Conservation (phyloP, 2,113 vertebrate species). For the Anthoscopus minutus region DNA sequence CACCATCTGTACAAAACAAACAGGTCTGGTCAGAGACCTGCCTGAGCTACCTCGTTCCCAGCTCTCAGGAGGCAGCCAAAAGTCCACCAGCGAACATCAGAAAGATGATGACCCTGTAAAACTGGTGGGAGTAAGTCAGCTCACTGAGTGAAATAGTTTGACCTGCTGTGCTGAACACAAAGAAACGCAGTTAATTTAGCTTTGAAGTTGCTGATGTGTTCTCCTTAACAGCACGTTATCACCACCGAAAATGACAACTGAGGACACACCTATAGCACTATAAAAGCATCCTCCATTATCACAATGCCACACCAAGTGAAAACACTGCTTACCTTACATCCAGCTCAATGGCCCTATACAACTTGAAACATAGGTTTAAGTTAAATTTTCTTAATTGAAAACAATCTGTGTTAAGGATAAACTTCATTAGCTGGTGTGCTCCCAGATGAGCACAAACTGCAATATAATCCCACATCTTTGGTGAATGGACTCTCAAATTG, state of each 20-base stretch:
- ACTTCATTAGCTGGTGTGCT: neutral
- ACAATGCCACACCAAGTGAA: neutral
- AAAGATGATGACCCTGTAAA: neutral
- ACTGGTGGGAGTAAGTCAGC: neutral
- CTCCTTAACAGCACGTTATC: neutral
- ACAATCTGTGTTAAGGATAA: neutral
- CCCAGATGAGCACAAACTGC: neutral
- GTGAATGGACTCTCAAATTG: neutral
- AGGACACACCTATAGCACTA: neutral
- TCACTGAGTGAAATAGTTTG: neutral
- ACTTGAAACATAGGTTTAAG: neutral
- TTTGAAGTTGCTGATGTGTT: neutral
- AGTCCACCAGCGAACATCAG: neutral
- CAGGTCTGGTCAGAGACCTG: neutral
- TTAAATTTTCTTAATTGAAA: neutral
- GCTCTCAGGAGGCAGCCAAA: neutral
- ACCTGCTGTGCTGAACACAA: neutral
- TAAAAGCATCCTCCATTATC: neutral
- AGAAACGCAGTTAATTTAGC: neutral
- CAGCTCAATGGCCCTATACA: neutral
- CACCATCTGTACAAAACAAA: neutral
- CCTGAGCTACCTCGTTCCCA: neutral
- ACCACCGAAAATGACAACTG: neutral
- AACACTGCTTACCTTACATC: neutral
- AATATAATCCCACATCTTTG: neutral